Base-by-base conservation (phyloP, 1,140 invertebrate species). In the Metaphire vulgaris region DNA sequence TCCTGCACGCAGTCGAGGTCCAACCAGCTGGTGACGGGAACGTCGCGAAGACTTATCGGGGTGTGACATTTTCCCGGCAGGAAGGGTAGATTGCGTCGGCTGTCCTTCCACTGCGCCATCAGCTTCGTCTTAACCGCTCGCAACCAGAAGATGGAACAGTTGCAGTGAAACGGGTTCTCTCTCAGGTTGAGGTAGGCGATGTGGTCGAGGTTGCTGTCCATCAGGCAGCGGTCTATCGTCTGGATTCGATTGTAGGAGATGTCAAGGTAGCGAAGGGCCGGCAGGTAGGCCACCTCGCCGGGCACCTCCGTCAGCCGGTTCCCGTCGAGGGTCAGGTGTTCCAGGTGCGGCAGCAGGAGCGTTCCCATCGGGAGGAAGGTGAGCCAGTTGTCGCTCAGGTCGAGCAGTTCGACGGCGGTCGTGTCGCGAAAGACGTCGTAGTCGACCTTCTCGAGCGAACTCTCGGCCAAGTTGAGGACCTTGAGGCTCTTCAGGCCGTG, bases 91-190 rank as follows among this genome's bases (percentile, higher is more conserved):
- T n/a, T 30, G 15, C 30, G 1, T 21, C 56, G 31, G 26, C 56
- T 65, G 65, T 75, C 56, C n/a, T 31, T 33, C 77, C 77, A 78
- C 34, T 69, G 32, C 28, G 28, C 21, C 72, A 75, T 70, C 21
- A 78, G 33, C 73, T 26, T 69, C 2, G 16, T 30, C 30, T 70
- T 64, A 16, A 68, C 26, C 21, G 31, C 68, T 34, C 69, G 30
- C 67, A 78, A 69, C 77, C 77, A 78, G 67, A 78, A 78, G 26
- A 78, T 65, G 33, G 33, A 64, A 34, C 77, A 78, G 77, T 69
- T 34, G 72, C 77, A 78, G 29, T 73, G 29, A 28, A 78, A 75
- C 6, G 72, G 77, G 28, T 78, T 78, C 68, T 78, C 77, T 14
- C 73, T 15, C 34, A 78, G 73, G 33, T 78, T 78, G 15, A 78